Evolutionary conservation across 1,140 invertebrate genomes (phyloP), one percentile per base, ranked within the genome.

Genomic region (Ptiloglossa arizonensis): DNA sequence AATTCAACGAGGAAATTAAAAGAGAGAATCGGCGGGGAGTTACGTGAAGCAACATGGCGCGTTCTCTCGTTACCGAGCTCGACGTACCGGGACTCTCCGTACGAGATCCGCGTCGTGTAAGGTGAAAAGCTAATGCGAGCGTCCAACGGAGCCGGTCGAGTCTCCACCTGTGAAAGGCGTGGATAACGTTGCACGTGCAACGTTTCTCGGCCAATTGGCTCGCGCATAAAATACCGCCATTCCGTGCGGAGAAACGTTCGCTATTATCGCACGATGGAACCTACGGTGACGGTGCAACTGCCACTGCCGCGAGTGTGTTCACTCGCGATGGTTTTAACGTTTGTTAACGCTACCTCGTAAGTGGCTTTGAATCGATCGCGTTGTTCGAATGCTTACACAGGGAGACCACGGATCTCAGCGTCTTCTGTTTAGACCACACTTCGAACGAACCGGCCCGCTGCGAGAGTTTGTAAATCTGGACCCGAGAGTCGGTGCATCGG

Each of bases 161-260:
- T 17, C 71, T 54, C 35, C 48, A 54, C 48, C 46, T 38, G 69
- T 27, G 59, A 64, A 73, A 73, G 71, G 71, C 71, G 60, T 73
- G 60, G 71, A 73, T 62, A 62, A 27, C 48, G 35, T 29, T 32
- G 19, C 24, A 29, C 46, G 17, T 1, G 15, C 2, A n/a, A 38
- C 46, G 64, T 73, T 73, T 73, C 71, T 64, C 22, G 29, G 35
- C 71, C 59, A 41, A 73, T 73, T 73, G 60, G 60, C 29, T 64
- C 59, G 1, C 71, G 44, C 35, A 54, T 19, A 22, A 54, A 73
- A 64, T 17, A 73, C 59, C 71, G 71, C 60, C 71, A 64, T 73
- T 64, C 32, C 11, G n/a, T 0, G 15, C 11, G 27, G n/a, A 35
- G 48, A n/a, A 13, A 38, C 29, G 52, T 50, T 64, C 22, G n/a